These are phyloP conservation scores for Micropoecilia bifurca DNA, from an alignment of 2,797 vertebrate genomes.

Conservation along the genomic window DNA sequence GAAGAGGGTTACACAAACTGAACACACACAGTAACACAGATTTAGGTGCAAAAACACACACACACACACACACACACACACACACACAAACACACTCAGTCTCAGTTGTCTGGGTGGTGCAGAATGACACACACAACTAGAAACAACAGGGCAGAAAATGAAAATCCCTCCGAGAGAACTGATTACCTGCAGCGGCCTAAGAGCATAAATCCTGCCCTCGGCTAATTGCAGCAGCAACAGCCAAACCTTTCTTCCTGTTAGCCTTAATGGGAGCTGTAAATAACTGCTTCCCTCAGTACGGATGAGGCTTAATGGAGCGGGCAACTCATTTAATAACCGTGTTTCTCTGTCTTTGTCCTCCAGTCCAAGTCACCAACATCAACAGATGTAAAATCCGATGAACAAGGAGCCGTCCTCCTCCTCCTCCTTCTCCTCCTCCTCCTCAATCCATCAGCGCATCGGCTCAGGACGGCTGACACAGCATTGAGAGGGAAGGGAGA, in stretches of 20 bases:
- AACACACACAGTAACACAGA: slow-evolving; percentile 55
- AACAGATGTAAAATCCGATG: slow-evolving; percentile 23
- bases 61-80: slow-evolving; percentile 37
- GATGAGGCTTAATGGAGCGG: slow-evolving; percentile 23
- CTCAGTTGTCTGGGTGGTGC: slow-evolving; percentile 13
- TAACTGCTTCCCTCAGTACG: slow-evolving; percentile 37
- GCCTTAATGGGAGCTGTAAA: slow-evolving; percentile 64
- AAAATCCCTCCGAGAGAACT: slow-evolving; percentile 44
- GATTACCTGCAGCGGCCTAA: slow-evolving; percentile 40
- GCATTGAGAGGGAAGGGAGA: neutral
- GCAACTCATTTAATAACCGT: slow-evolving; percentile 38
- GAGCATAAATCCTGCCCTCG: slow-evolving; percentile 47
- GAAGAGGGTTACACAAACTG: slow-evolving; percentile 78
- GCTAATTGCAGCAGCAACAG: slow-evolving; percentile 57
- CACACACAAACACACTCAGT: slow-evolving; percentile 26
- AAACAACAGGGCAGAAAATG: slow-evolving; percentile 43
- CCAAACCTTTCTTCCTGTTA: slow-evolving; percentile 53
- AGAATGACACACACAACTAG: slow-evolving; percentile 34
- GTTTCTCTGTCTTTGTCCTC: slow-evolving; percentile 22
- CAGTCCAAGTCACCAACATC: slow-evolving; percentile 16
- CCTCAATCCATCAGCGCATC: slow-evolving; percentile 13
- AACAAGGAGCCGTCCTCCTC: slow-evolving; percentile 13
- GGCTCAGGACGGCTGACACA: slow-evolving; percentile 22
- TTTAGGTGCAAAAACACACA: slow-evolving; percentile 12
- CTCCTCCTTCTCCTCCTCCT: slow-evolving; percentile 8